These are phyloP conservation scores for Prunella fulvescens DNA, from an alignment of 2,113 vertebrate genomes.

Conservation along the genomic window DNA sequence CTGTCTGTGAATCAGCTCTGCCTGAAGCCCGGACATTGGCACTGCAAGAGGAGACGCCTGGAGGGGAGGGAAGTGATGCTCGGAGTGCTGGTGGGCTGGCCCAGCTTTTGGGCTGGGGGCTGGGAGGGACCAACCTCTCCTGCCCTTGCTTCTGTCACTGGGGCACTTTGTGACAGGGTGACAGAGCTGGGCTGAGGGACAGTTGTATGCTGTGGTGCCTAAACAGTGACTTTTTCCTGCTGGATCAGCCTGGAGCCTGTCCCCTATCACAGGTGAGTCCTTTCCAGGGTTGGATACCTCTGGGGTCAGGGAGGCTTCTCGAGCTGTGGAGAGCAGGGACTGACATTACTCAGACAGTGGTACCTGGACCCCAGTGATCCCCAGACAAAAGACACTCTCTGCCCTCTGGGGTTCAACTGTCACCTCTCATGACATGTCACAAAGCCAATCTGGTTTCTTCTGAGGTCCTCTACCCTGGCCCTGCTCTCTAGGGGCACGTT, in stretches of 20 bases:
- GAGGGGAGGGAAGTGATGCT: background rate
- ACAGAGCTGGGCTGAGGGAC: background rate
- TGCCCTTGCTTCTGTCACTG: rapidly evolving
- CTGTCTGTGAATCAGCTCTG: background rate
- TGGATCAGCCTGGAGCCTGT: background rate
- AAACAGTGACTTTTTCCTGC: background rate
- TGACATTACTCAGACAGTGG: background rate
- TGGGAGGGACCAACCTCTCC: background rate
- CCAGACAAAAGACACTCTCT: background rate
- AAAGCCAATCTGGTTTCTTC: background rate
- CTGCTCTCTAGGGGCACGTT: background rate
- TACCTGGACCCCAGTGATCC: background rate
- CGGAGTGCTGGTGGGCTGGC: background rate
- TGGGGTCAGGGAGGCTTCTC: background rate
- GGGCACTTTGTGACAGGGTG: background rate
- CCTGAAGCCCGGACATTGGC: background rate
- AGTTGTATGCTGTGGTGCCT: background rate
- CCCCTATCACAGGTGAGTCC: background rate
- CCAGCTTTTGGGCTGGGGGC: background rate
- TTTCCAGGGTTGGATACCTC: background rate
- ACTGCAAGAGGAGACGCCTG: background rate
- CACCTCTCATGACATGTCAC: background rate
- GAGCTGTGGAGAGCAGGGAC: background rate
- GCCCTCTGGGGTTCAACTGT: background rate
- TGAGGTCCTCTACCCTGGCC: background rate